Percentiles rank a stretch among this genome's conserved stretches.
phyloP scores from a whole-genome alignment of 2,113 vertebrate species.

The Triplophysa rosa region DNA sequence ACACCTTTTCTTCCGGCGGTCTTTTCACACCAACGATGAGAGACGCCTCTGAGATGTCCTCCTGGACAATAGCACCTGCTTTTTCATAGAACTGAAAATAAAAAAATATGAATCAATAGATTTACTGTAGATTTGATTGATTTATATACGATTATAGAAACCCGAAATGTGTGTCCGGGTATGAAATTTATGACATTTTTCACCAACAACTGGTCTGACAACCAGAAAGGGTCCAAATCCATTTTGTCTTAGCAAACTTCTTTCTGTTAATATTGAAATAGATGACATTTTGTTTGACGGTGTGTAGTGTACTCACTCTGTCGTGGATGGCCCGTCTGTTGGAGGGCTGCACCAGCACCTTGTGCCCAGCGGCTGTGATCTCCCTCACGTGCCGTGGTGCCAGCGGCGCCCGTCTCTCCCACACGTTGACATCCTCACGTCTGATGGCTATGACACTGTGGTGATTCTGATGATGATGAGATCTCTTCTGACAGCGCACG shows the following conservation, averaged over 20 bases:
- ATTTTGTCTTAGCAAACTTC: too few relatives aligned
- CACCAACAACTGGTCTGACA: too few relatives aligned
- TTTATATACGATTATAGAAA: not conserved
- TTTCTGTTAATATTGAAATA: too few relatives aligned
- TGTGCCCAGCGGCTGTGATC: slow-evolving; percentile 87
- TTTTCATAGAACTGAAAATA: slow-evolving; percentile 84
- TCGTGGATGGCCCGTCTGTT: slow-evolving; percentile 93
- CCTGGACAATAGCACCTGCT: slow-evolving; percentile 89
- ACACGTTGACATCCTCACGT: slow-evolving; percentile 90
- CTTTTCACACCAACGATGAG: slow-evolving; percentile 95
- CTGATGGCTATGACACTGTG: slow-evolving; percentile 85
- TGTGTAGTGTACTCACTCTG: slow-evolving; percentile 74
- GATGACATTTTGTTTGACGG: too few relatives aligned
- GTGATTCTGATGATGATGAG: slow-evolving; percentile 70
- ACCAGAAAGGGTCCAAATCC: too few relatives aligned
- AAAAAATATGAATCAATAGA: not conserved
- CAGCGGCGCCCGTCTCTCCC: slow-evolving; percentile 93
- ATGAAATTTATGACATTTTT: too few relatives aligned
- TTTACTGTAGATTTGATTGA: not conserved
- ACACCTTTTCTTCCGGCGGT: slow-evolving; percentile 87
- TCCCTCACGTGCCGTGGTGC: slow-evolving; percentile 90
- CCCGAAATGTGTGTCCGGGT: too few relatives aligned
- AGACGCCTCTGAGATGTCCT: slow-evolving; percentile 93
- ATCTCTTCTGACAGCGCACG: slow-evolving; percentile 48
- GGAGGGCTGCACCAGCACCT: slow-evolving; percentile 92